These are phyloP conservation scores for Cyanoderma ruficeps DNA, from an alignment of 2,113 vertebrate genomes.

Conservation along the genomic window DNA sequence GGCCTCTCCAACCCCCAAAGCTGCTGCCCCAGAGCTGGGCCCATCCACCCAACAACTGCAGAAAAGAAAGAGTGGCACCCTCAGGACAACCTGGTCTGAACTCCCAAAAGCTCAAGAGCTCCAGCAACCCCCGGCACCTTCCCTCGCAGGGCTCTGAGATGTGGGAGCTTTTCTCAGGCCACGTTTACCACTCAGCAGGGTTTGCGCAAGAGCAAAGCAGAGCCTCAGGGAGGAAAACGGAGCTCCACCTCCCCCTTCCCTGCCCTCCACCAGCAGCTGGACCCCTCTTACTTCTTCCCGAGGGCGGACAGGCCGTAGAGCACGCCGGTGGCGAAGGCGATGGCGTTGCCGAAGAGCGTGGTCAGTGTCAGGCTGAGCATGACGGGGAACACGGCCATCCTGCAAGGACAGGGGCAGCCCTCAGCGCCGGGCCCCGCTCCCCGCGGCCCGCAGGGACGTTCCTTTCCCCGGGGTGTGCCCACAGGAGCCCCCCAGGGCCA, in stretches of 20 bases:
- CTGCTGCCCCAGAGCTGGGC: neutral
- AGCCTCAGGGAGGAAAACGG: neutral
- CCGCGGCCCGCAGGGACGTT: rapidly evolving
- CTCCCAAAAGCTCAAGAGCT: neutral
- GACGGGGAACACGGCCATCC: conserved; percentile 89
- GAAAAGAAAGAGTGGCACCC: neutral
- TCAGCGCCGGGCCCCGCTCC: neutral
- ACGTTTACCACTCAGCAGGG: rapidly evolving
- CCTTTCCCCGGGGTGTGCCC: rapidly evolving
- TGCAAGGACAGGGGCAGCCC: conserved; percentile 41
- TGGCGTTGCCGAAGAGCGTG: conserved; percentile 90
- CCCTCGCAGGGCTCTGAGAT: neutral
- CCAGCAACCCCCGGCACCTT: neutral
- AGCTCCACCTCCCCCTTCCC: neutral
- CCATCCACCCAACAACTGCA: neutral
- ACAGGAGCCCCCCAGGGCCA: neutral
- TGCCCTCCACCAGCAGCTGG: neutral
- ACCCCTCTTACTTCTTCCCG: conserved; percentile 87
- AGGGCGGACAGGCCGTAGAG: conserved; percentile 91
- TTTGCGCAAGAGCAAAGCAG: neutral
- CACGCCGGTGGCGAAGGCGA: conserved; percentile 92
- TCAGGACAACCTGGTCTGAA: neutral
- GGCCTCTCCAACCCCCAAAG: neutral
- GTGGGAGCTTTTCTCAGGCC: neutral
- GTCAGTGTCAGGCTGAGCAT: conserved; percentile 88